Evolutionary conservation across 2,113 vertebrate genomes (phyloP), one percentile per base, ranked within the genome.

Genomic region (Stegastes partitus): DNA sequence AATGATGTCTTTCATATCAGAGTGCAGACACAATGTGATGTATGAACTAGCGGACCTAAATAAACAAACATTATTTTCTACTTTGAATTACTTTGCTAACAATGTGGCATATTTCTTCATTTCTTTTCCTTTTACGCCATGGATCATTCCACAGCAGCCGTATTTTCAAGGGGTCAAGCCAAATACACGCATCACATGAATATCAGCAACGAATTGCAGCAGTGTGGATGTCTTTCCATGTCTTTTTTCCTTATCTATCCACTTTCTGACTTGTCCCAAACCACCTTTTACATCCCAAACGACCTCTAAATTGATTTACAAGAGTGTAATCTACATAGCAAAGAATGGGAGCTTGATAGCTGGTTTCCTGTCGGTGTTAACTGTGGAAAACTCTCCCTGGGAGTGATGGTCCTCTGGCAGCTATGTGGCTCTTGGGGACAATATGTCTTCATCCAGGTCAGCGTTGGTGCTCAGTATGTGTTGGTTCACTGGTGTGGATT

Each of bases 301-400:
- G 86, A 69, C 87, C 83, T 84, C 81, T 22, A 74, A 83, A 89
- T 87, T 74, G 83, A 90, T 90, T 86, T 81, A 86, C 79, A 81
- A 53, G 44, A 68, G 56, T 11, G 58, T 75, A 47, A 74, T 56
- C 79, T 75, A 44, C 77, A 66, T 28, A 5, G 65, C 55, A 65
- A 76, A 63, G 63, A 74, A 90, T 7, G 34, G 23, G 68, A 72
- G 59, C 67, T 82, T 79, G 70, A 91, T 81, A 63, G 81, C 18
- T 22, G 61, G 26, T 79, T 61, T 61, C 56, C 57, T 81, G 68
- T 81, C 80, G 75, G 23, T 51, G 74, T 53, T 72, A 68, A 76
- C 69, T 61, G 83, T 51, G 74, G 77, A 58, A 75, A 75, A 74
- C 16, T 44, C 69, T 81, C 53, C 69, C 28, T 0, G 61, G 82